These are phyloP conservation scores for Diacarnus erythraeanus DNA, from an alignment of 37 sponge, comb jelly and placozoan species.

Conservation along the genomic window DNA sequence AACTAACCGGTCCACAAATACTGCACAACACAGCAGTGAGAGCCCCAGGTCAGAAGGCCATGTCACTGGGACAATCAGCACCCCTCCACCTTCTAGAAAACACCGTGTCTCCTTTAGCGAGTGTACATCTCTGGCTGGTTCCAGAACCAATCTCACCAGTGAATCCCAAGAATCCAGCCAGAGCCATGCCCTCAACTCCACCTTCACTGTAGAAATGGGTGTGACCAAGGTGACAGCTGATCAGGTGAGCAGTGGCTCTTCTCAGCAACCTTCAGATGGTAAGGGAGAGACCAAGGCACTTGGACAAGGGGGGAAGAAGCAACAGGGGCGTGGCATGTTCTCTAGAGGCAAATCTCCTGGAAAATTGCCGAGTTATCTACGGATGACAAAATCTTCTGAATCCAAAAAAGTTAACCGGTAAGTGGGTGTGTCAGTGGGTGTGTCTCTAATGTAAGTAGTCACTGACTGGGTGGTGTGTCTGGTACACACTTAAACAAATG, in stretches of 20 bases:
- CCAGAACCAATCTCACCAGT: not conserved
- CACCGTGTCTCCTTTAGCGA: not conserved
- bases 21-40: no score
- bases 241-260: not conserved
- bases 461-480: no score
- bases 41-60: no score
- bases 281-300: not conserved
- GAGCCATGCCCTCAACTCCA: not conserved
- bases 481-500: no score
- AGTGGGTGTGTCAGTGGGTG: no score
- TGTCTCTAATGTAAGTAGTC: no score
- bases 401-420: constrained; percentile 44
- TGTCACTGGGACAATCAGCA: no score
- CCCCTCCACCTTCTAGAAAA: not conserved
- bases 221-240: not conserved
- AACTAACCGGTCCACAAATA: not conserved
- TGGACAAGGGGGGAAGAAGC: not conserved
- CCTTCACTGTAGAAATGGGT: constrained; percentile 2
- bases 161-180: not conserved
- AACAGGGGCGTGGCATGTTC: not conserved
- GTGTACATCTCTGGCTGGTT: not conserved
- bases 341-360: not conserved
- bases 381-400: constrained; percentile 58
- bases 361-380: constrained; percentile 47
- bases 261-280: not conserved